Conservation (phyloP, 1,140 invertebrate genomes). For the Conus betulinus region DNA sequence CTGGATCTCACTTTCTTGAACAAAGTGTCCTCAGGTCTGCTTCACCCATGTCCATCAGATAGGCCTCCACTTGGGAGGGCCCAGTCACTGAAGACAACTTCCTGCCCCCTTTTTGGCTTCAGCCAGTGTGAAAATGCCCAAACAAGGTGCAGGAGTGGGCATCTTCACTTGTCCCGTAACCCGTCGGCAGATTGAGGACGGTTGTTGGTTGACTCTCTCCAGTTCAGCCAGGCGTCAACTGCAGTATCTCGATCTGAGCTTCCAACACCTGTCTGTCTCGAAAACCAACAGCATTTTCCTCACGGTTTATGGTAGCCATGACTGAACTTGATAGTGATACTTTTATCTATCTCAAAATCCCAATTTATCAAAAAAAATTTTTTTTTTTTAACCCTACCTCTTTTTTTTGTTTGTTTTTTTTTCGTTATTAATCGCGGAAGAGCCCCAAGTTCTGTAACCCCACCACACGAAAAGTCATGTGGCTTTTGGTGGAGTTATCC, state of each 20-base stretch:
- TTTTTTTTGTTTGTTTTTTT: too few species aligned
- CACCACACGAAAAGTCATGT: too few species aligned
- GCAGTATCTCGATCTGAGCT: background rate
- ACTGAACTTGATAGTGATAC: too few species aligned
- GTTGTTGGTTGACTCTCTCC: background rate
- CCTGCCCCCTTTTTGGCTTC: background rate
- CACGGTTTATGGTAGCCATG: too few species aligned
- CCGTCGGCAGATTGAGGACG: background rate
- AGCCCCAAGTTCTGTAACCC: too few species aligned
- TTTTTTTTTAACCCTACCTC: too few species aligned
- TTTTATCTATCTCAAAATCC: too few species aligned
- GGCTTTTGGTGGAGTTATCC: too few species aligned
- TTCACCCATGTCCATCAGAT: background rate
- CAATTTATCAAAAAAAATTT: too few species aligned
- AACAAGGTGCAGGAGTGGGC: background rate
- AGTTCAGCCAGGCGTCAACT: background rate
- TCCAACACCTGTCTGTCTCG: background rate
- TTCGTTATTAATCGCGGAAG: too few species aligned
- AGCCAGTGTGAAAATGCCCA: background rate
- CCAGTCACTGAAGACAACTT: too few species aligned
- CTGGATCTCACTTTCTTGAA: background rate
- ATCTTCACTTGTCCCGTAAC: background rate
- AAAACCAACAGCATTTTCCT: too few species aligned
- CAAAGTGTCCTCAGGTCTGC: background rate
- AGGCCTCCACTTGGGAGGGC: background rate